Evolutionary conservation across 1,140 invertebrate genomes (phyloP), one percentile per base, ranked within the genome.

Genomic region (Drosophila fuyamai): DNA sequence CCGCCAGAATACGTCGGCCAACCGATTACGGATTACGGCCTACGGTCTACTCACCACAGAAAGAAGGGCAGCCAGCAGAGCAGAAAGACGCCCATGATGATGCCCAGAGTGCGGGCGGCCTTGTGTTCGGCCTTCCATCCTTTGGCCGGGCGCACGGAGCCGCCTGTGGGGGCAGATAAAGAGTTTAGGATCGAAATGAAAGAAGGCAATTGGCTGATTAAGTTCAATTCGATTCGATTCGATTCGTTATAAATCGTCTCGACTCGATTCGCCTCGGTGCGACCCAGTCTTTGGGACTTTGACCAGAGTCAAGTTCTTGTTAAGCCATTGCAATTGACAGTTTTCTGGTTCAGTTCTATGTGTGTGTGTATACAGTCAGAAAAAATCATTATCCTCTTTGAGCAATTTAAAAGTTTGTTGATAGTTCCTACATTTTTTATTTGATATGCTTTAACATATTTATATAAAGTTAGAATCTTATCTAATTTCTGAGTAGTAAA

Each of bases 31-130:
- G 44, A 77, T 68, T 48, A 75, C 36, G 16, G 57, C 3, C n/a
- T 36, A 38, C 97, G 97, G 29, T 8, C 47, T 47, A 61, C 91
- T 86, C 99, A 99, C 94, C 98, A 96, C 13, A 98, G 95, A 91
- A 99, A 98, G 93, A 99, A 99, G 14, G 98, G 98, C 65, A 99
- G 93, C 98, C 98, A 99, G 92, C 98, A 99, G 5, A 99, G 95
- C 43, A 99, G 97, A 93, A 99, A 97, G 10, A 98, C 97, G 8
- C 97, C 97, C 97, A 98, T 97, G 66, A 98, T 98, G 59, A 98
- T 97, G 12, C 98, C 98, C 1, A 99, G 94, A 13, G 97, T 98
- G 48, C 97, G 94, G 5, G 98, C 98, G 9, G 97, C 97, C 93
- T 98, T 98, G 93, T 98, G 97, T 91, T 98, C 97, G 57, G 97